Conservation (phyloP, 2,797 vertebrate species). For the Cynopterus sphinx region DNA sequence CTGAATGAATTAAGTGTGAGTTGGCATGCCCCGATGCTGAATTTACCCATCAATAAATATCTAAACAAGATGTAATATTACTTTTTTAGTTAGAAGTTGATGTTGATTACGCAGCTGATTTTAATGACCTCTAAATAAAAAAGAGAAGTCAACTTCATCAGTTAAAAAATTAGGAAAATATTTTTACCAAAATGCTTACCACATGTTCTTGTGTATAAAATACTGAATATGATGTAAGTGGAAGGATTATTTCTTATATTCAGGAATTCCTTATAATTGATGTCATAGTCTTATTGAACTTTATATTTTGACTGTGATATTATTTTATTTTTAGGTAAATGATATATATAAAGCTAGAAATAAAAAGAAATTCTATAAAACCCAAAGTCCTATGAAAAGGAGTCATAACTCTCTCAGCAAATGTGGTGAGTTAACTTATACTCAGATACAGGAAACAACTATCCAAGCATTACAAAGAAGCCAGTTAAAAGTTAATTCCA, state of each 20-base stretch:
- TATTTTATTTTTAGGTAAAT: slow-evolving; percentile 59
- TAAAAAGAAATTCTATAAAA: slow-evolving; percentile 11
- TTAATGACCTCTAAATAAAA: slow-evolving; percentile 33
- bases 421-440: background rate
- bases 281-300: slow-evolving; percentile 34
- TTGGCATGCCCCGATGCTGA: background rate
- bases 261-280: slow-evolving; percentile 57
- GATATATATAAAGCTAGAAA: slow-evolving; percentile 40
- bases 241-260: slow-evolving; percentile 51
- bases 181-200: slow-evolving; percentile 10
- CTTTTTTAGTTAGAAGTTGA: slow-evolving; percentile 13
- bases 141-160: background rate
- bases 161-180: slow-evolving; percentile 8
- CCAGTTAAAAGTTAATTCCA: slow-evolving; percentile 38
- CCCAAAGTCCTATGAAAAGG: background rate
- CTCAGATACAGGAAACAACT: background rate
- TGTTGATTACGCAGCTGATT: background rate
- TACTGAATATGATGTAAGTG: background rate
- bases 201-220: slow-evolving; percentile 45
- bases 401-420: slow-evolving; percentile 42
- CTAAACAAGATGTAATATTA: background rate
- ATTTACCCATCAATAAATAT: background rate
- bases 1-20: slow-evolving; percentile 25
- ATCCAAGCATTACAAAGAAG: slow-evolving; percentile 5
- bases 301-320: slow-evolving; percentile 49